Evolutionary conservation across 2,888 invertebrate species (phyloP).

Genomic region (Troides oblongomaculatus): DNA sequence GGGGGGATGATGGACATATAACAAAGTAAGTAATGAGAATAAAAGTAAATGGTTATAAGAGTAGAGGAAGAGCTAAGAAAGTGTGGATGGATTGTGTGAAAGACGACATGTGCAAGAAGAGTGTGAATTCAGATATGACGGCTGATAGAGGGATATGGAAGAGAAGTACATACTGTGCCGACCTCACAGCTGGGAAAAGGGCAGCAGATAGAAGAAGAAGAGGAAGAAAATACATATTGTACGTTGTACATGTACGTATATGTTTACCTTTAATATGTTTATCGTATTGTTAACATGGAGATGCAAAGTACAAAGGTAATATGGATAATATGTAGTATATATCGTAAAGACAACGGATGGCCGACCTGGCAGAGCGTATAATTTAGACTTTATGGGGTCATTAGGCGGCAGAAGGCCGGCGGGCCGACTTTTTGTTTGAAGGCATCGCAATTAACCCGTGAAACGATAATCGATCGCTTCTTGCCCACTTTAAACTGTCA

Average conservation of each 20-base stretch:
- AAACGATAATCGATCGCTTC: slow-evolving; percentile 69
- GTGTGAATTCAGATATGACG: too few species aligned
- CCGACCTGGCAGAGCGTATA: slow-evolving; percentile 64
- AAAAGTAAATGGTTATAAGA: too few species aligned
- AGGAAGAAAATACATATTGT: neutral
- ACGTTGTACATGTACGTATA: too few species aligned
- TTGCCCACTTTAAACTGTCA: slow-evolving; percentile 49
- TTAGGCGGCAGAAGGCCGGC: slow-evolving; percentile 61
- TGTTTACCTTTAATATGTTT: neutral
- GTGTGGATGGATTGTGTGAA: too few species aligned
- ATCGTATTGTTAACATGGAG: neutral
- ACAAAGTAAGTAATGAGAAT: too few species aligned
- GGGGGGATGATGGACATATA: too few species aligned
- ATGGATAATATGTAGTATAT: slow-evolving; percentile 38
- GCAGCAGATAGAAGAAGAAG: too few species aligned
- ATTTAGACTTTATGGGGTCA: slow-evolving; percentile 71
- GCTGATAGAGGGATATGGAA: too few species aligned
- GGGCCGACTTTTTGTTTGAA: slow-evolving; percentile 60
- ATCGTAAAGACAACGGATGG: slow-evolving; percentile 51
- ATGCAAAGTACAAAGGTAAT: slow-evolving; percentile 33
- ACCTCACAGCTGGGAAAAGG: too few species aligned
- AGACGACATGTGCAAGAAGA: too few species aligned
- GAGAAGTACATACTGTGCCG: too few species aligned
- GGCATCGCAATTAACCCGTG: slow-evolving; percentile 69
- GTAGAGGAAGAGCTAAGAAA: too few species aligned